Percentiles rank a stretch among this genome's conserved stretches.
These are phyloP conservation scores for Caenorhabditis zanzibari DNA, from an alignment of 2,888 invertebrate genomes.

Conservation along the genomic window DNA sequence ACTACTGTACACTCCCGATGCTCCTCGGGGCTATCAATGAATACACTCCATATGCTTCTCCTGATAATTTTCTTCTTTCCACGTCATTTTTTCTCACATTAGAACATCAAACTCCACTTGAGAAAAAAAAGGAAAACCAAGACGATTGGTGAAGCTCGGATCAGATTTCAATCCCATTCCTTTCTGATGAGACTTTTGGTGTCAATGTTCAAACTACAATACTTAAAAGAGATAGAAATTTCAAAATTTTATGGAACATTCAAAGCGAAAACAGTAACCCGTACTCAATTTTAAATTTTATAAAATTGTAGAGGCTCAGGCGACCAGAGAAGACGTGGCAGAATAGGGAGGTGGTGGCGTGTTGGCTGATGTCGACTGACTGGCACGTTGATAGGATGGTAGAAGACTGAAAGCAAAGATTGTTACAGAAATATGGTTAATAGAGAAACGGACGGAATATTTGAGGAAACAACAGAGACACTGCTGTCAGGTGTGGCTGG, in stretches of 20 bases:
- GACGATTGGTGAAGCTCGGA: constrained; percentile 22
- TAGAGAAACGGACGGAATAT: constrained; percentile 65
- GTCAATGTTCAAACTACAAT: constrained; percentile 34
- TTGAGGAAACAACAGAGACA: constrained; percentile 72
- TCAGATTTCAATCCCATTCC: constrained; percentile 22
- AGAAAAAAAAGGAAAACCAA: constrained; percentile 10
- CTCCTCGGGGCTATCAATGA: constrained; percentile 37
- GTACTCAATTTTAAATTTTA: constrained; percentile 9
- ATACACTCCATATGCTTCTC: constrained; percentile 17
- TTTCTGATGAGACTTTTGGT: constrained; percentile 10
- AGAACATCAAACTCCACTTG: constrained; percentile 46
- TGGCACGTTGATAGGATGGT: constrained; percentile 75
- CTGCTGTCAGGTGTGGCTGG: constrained; percentile 62
- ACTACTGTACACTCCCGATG: constrained; percentile 51
- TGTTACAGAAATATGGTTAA: too few species aligned
- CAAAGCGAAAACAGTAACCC: constrained; percentile 49
- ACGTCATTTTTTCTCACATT: constrained; percentile 57
- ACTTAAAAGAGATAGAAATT: constrained; percentile 9
- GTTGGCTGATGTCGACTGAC: constrained; percentile 64
- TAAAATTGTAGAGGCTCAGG: not conserved
- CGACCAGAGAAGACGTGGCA: constrained; percentile 45
- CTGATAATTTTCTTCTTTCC: constrained; percentile 13
- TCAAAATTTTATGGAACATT: not conserved
- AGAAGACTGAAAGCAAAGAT: constrained; percentile 69
- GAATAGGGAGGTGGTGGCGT: constrained; percentile 64